phyloP scores from a whole-genome alignment of 2,797 vertebrate genomes.

The Scolopax rusticola region DNA sequence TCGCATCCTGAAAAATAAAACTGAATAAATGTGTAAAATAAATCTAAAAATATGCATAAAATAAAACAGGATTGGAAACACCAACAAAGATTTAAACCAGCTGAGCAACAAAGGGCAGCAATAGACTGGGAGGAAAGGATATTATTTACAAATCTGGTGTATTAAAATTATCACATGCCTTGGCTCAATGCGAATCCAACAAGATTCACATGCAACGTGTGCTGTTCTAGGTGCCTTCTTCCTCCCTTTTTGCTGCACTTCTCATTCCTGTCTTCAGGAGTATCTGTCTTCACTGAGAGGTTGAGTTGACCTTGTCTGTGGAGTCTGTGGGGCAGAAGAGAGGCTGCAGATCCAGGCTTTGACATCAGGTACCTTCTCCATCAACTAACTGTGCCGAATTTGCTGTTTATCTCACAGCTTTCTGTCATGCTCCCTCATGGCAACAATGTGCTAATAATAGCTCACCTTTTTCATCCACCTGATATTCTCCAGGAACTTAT shows the following conservation, averaged over 20 bases:
- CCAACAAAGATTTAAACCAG: not conserved
- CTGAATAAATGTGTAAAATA: not conserved
- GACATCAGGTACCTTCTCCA: not conserved
- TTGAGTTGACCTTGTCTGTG: not conserved
- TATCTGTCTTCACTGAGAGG: too few species aligned
- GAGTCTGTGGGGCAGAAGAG: fast-evolving
- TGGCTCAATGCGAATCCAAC: not conserved
- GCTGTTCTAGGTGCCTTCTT: not conserved
- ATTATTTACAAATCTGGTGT: not conserved
- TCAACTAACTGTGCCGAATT: fast-evolving
- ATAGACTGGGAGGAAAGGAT: not conserved
- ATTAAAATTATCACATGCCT: not conserved
- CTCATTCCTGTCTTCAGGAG: too few species aligned
- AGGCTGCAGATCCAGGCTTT: fast-evolving
- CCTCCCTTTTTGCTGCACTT: not conserved
- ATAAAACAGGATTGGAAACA: not conserved
- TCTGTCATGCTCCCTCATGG: not conserved
- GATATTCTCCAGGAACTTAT: not conserved
- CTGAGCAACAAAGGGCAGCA: not conserved
- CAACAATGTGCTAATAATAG: not conserved
- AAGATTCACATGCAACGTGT: fast-evolving
- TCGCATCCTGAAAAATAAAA: not conserved
- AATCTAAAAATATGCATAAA: not conserved
- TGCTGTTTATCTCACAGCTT: not conserved
- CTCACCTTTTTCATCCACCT: not conserved